Evolutionary conservation across 2,113 vertebrate species (phyloP).

Genomic region (Xenopus borealis): DNA sequence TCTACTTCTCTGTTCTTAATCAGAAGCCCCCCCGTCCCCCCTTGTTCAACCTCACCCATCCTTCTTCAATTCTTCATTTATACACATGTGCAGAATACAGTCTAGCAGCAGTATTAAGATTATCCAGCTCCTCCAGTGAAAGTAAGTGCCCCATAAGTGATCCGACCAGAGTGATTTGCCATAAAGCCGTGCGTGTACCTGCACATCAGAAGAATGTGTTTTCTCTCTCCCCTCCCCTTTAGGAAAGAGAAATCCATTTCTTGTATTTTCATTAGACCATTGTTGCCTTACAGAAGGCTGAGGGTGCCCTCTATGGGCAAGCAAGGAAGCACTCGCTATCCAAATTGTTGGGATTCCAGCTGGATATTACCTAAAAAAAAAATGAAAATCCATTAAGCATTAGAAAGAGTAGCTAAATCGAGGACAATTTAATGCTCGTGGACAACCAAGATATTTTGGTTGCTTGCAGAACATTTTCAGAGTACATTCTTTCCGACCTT

Average conservation of each 20-base stretch:
- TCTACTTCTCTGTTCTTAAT: slow-evolving; percentile 22
- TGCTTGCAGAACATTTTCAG: too few species aligned
- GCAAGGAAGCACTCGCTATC: neutral
- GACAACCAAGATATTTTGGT: neutral
- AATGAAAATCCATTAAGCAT: neutral
- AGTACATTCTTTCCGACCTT: too few species aligned
- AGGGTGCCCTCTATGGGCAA: slow-evolving; percentile 59
- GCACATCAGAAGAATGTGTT: slow-evolving; percentile 28
- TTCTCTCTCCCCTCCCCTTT: too few species aligned
- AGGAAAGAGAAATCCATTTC: neutral
- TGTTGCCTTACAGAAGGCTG: slow-evolving; percentile 47
- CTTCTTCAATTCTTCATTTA: neutral
- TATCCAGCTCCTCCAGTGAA: neutral
- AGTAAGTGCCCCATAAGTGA: neutral
- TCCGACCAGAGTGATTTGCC: neutral
- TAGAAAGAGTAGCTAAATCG: neutral
- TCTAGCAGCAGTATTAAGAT: neutral
- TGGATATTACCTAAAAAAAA: neutral
- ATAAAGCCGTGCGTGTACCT: neutral
- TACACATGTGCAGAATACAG: slow-evolving; percentile 9
- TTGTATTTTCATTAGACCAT: slow-evolving; percentile 5
- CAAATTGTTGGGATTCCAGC: neutral
- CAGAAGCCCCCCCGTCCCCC: too few species aligned
- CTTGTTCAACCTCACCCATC: neutral
- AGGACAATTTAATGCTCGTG: neutral